Evolutionary conservation across 2,888 invertebrate genomes (phyloP).

Genomic region (Sthenelais limicola): DNA sequence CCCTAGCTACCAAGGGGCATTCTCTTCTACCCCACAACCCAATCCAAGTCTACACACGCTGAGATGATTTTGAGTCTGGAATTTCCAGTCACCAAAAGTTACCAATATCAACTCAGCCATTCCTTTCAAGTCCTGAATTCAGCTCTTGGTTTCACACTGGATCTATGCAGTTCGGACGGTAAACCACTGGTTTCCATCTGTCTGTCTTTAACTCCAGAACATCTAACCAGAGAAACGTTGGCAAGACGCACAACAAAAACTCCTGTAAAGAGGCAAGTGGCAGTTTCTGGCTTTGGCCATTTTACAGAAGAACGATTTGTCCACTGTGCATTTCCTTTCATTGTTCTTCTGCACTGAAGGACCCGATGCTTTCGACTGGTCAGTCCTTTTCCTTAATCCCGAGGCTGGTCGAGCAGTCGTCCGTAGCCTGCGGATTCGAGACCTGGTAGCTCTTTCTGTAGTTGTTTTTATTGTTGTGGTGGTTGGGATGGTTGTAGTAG

Average conservation of each 20-base stretch:
- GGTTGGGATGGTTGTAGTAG: background rate
- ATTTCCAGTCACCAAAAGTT: no score
- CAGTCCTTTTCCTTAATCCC: background rate
- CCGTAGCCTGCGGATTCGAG: background rate
- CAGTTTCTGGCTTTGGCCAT: conserved; percentile 36
- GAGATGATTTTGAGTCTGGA: no score
- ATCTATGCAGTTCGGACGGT: no score
- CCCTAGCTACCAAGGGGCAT: no score
- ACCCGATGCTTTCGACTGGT: background rate
- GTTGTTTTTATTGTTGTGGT: background rate
- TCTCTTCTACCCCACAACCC: no score
- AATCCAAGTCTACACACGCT: no score
- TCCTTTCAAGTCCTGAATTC: no score
- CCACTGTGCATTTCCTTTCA: background rate
- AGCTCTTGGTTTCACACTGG: no score
- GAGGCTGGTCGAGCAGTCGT: background rate
- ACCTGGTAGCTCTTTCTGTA: background rate
- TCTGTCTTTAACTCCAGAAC: no score
- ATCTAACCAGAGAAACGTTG: background rate
- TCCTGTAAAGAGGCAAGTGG: conserved; percentile 31
- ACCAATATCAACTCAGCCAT: no score
- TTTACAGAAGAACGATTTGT: conserved; percentile 41
- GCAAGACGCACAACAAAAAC: conserved; percentile 36
- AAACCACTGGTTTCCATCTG: no score
- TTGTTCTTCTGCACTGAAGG: background rate